Evolutionary conservation across 1,140 invertebrate species (phyloP), one percentile per base, ranked within the genome.

Genomic region (Zaprionus capensis): DNA sequence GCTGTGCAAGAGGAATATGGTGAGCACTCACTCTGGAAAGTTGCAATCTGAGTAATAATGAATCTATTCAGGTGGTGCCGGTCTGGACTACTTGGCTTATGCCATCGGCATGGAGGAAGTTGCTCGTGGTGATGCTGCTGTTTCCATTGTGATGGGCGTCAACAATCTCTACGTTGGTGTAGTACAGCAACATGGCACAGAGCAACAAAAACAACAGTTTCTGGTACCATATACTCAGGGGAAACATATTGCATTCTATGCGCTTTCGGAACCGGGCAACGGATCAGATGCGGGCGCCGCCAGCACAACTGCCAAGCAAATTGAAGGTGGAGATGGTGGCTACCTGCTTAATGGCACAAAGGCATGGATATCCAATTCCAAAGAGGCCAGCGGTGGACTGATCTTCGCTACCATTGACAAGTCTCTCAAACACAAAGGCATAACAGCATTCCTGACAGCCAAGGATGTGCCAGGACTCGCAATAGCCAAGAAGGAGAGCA

Each of bases 51-150:
- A 49, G 12, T 1, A 15, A 41, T n/a, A 6, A 41, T 41, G 28
- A 6, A 24, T 34, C 2, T 24, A n/a, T 63, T 0, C 38, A 92
- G 91, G 92, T 56, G 92, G 92, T 15, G 94, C 96, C 38, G 98
- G 98, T 2, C 92, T 99, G 26, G 98, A 99, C 93, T 97, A 97
- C 88, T 93, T 99, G 64, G 97, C 98, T 0, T 99, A 99, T 94
- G 96, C 97, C 15, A 97, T 99, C 73, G 97, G 97, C 1, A 95
- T 99, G 94, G 98, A 99, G 93, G 98, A 99, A 94, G 97, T 99
- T 79, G 97, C 97, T 1, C 94, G 96, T 72, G 96, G 96, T 0
- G 98, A 97, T 94, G 97, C 97, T 0, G 95, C 96, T 51, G 94
- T 96, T 67, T 97, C 97, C 28, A 96, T 98, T 1, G 96, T 98